Evolutionary conservation across 2,888 invertebrate genomes (phyloP).

Genomic region (Dichetophora obliterata): DNA sequence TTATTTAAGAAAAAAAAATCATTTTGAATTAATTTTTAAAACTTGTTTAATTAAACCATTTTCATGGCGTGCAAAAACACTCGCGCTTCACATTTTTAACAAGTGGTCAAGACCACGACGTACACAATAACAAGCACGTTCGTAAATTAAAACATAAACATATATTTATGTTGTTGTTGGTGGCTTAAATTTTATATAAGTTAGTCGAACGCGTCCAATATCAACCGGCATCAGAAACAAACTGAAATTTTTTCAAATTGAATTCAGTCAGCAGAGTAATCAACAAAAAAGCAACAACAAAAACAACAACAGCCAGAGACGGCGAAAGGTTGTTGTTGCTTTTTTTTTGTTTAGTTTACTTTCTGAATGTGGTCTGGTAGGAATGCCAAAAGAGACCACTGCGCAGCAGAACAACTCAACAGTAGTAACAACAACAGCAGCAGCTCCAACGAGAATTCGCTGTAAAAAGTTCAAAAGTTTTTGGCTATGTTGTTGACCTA

Average conservation of each 20-base stretch:
- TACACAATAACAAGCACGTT: no score
- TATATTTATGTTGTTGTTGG: background rate
- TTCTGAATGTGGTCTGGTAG: background rate
- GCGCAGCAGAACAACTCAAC: background rate
- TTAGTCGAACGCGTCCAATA: slow-evolving; percentile 13
- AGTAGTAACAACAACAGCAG: background rate
- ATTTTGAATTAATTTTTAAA: no score
- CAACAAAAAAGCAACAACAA: slow-evolving; percentile 6
- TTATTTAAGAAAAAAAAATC: no score
- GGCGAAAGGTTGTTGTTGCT: background rate
- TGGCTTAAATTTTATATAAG: background rate
- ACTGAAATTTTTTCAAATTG: slow-evolving; percentile 26
- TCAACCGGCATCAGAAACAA: slow-evolving; percentile 15
- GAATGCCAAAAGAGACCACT: background rate
- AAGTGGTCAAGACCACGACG: no score
- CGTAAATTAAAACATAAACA: no score
- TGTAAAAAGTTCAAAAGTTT: slow-evolving; percentile 1
- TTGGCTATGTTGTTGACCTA: slow-evolving; percentile 15
- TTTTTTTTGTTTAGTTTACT: background rate
- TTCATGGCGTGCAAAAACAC: no score
- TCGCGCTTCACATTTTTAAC: no score
- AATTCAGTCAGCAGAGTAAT: slow-evolving; percentile 6
- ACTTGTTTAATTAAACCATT: no score
- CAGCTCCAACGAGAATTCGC: background rate
- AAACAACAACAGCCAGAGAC: background rate